These are phyloP conservation scores for Drosophila saltans DNA, from an alignment of 1,140 invertebrate species.

Conservation along the genomic window DNA sequence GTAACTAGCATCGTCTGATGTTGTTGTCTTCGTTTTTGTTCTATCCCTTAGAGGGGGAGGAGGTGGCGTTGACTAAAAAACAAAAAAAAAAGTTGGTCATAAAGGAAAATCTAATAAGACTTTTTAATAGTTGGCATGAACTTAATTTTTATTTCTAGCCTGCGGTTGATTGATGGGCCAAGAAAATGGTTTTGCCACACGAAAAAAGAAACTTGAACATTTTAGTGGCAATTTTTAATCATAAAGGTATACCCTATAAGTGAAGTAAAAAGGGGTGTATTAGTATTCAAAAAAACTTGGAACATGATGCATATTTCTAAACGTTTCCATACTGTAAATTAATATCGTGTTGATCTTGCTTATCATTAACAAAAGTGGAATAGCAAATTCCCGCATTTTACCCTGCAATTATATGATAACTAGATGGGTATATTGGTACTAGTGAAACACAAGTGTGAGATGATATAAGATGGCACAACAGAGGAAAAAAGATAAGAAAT, in stretches of 20 bases:
- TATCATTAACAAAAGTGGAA: too few species aligned
- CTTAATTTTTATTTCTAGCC: conserved; percentile 49
- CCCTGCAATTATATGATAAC: too few species aligned
- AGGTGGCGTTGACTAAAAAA: neutral
- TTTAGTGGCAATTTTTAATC: conserved; percentile 9
- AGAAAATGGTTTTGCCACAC: neutral
- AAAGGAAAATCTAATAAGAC: conserved; percentile 79
- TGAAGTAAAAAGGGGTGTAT: neutral
- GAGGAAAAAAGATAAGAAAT: too few species aligned
- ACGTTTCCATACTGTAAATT: too few species aligned
- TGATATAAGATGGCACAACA: too few species aligned
- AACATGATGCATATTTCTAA: too few species aligned
- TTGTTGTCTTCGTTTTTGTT: conserved; percentile 15
- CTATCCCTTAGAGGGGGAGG: conserved; percentile 12
- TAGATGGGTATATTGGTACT: too few species aligned
- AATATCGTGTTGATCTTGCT: too few species aligned
- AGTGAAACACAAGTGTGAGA: too few species aligned
- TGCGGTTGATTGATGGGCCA: conserved; percentile 48
- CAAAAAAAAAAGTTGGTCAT: conserved; percentile 65
- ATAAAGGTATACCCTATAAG: neutral
- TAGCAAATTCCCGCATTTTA: too few species aligned
- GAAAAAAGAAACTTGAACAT: neutral
- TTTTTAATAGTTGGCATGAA: conserved; percentile 74
- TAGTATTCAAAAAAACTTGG: neutral
- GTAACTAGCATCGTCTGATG: conserved; percentile 79